Conservation (phyloP, 2,113 vertebrate genomes). For the Phodopus roborovskii region DNA sequence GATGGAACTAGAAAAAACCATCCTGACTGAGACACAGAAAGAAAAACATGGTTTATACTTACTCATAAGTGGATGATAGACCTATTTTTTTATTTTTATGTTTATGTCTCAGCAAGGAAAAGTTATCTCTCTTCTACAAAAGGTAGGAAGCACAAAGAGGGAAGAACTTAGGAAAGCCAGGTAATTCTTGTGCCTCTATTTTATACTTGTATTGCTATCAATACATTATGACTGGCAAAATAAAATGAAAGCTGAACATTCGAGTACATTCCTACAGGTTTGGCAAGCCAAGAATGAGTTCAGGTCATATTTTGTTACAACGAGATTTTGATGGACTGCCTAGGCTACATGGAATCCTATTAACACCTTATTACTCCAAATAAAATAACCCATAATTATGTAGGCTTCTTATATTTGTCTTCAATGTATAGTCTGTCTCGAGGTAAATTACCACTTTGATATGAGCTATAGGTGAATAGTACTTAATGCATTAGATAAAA, state of each 20-base stretch:
- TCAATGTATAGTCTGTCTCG: neutral
- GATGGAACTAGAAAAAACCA: no score
- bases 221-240: neutral
- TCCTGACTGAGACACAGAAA: no score
- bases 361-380: neutral
- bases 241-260: neutral
- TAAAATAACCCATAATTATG: neutral
- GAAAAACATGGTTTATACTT: no score
- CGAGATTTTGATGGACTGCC: neutral
- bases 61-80: no score
- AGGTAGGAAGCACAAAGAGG: neutral
- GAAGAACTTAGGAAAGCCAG: neutral
- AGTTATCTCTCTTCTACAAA: neutral
- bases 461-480: neutral
- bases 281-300: neutral
- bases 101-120: conserved; percentile 11
- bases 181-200: neutral
- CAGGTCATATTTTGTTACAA: neutral
- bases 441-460: neutral
- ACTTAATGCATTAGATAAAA: neutral
- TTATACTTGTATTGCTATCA: neutral
- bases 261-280: neutral
- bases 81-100: neutral
- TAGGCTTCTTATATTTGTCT: neutral
- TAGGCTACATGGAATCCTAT: neutral